Base-by-base conservation (phyloP, 2,797 vertebrate species). In the Ceryle rudis region DNA sequence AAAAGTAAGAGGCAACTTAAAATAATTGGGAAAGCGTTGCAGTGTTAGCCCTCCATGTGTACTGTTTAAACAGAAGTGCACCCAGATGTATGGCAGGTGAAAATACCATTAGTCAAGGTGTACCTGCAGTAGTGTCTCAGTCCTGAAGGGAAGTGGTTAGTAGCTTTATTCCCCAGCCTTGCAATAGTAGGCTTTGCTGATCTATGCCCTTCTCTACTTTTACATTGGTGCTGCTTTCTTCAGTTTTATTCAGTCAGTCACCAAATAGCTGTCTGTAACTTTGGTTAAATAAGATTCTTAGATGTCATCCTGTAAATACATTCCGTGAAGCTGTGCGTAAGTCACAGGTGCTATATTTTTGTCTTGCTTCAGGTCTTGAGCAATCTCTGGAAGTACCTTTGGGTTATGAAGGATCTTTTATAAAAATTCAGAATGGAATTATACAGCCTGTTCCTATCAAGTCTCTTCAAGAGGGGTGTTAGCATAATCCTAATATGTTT, bases 1-100 rank as follows among this genome's bases (percentile, higher is more conserved):
- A 93, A 89, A 86, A 89, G 47, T 33, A 74, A 52, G 41, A 84
- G 33, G 41, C 41, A 89, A 93, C 93, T 95, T 77, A 86, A 86
- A 94, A 70, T 86, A 86, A 93, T 95, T 78, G 69, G 60, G 51
- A 92, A 90, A 51, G 51, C 69, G 15, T 88, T 88, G 47, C 7
- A 2, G 12, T 65, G 20, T 89, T 90, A 29, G 60, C 37, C 42
- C 47, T 87, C 83, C 28, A 5, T 54, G 21, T 90, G 42, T 90
- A 10, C 75, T 91, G 66, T 89, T 95, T 74, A 62, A 95, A 60
- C 49, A 74, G 39, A 62, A 72, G 14, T 65, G 18, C 51, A 69
- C 25, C 2, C 10, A 74, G 81, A 15, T 71, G 78, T 47, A 52
- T 2, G 1, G 58, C 77, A 69, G 49, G 70, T 88, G 70, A 72